phyloP scores from a whole-genome alignment of 2,797 vertebrate species.

The Anguilla pacifica region DNA sequence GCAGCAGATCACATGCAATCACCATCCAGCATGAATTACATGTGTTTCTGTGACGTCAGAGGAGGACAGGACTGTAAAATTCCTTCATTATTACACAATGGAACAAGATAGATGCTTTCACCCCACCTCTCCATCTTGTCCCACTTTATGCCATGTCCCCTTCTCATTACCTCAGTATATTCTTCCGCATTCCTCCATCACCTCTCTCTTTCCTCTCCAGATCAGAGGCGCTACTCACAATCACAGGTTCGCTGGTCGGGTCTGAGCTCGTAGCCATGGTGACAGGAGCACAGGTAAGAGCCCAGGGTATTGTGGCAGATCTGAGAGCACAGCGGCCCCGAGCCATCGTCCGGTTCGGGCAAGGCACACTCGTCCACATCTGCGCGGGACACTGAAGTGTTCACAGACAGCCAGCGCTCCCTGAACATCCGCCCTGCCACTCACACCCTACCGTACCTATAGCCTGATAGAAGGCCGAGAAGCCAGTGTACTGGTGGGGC shows the following conservation, averaged over 20 bases:
- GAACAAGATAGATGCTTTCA: background rate
- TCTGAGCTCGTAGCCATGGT: slow-evolving; percentile 69
- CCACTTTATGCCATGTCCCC: background rate
- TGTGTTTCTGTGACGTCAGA: background rate
- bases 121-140: background rate
- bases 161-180: background rate
- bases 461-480: slow-evolving; percentile 69
- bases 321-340: slow-evolving; percentile 66
- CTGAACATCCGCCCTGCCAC: background rate
- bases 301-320: slow-evolving; percentile 77
- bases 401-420: background rate
- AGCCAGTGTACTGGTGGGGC: slow-evolving; percentile 60
- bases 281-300: slow-evolving; percentile 73
- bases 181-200: background rate
- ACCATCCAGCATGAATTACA: background rate
- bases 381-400: slow-evolving; percentile 43
- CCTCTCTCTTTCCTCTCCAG: background rate
- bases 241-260: slow-evolving; percentile 67
- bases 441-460: slow-evolving; percentile 54
- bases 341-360: slow-evolving; percentile 48
- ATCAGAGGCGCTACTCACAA: slow-evolving; percentile 55
- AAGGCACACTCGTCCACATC: slow-evolving; percentile 73
- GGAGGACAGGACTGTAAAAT: background rate
- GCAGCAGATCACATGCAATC: background rate
- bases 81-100: background rate